Evolutionary conservation across 2,113 vertebrate genomes (phyloP).

Genomic region (Tupaia tana): DNA sequence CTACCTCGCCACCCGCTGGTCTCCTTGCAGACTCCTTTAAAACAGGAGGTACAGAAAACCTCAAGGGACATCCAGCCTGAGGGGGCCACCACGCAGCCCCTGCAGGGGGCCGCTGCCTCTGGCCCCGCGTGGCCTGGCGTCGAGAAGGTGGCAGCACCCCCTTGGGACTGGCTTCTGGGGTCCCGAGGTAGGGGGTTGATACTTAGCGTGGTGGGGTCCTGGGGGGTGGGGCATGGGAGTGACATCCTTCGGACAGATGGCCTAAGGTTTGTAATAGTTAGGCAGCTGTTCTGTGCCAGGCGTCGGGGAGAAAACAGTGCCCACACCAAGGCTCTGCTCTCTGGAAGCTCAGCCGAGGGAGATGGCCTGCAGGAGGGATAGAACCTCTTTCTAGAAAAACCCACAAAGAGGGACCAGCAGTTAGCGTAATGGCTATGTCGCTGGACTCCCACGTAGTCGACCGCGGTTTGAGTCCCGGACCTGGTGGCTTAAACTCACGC

Average conservation of each 20-base stretch:
- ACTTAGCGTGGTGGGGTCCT: background rate
- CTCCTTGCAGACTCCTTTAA: background rate
- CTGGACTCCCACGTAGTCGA: too few relatives aligned
- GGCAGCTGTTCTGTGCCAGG: background rate
- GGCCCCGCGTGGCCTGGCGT: background rate
- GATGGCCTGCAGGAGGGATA: background rate
- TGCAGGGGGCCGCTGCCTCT: background rate
- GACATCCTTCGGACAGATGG: background rate
- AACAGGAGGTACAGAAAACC: background rate
- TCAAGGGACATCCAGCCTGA: background rate
- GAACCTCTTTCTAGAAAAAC: background rate
- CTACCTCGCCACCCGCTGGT: too few relatives aligned
- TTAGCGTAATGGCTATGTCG: too few relatives aligned
- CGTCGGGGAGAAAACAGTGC: background rate
- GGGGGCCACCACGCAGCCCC: background rate
- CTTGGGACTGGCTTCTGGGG: background rate
- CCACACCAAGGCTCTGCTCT: background rate
- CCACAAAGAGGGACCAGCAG: too few relatives aligned
- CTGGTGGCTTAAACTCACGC: too few relatives aligned
- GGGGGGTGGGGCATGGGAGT: background rate
- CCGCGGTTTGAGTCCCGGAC: too few relatives aligned
- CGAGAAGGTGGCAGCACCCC: background rate
- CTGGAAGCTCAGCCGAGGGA: background rate
- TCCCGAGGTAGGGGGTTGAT: too few relatives aligned
- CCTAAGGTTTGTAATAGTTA: background rate